Evolutionary conservation across 2,888 invertebrate species (phyloP), one percentile per base, ranked within the genome.

Genomic region (Eudemis profundana): DNA sequence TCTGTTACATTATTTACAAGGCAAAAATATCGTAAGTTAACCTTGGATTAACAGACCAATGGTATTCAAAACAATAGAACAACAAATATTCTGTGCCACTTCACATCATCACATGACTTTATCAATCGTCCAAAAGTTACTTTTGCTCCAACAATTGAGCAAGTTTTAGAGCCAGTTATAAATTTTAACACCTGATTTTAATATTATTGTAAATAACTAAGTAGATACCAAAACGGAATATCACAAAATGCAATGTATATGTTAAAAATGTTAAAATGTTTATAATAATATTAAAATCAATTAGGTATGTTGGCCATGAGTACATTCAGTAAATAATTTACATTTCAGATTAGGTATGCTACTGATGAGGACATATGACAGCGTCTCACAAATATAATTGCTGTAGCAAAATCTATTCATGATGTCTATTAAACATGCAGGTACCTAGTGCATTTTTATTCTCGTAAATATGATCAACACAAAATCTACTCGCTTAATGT

Each of bases 1-100:
- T 40, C 10, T 46, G 46, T 40, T 19, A 40, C 29, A 15, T 53
- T 57, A 64, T 64, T 51, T 64, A 64, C 51, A 64, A 17, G 7
- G 12, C n/a, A 33, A 38, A 44, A 36, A 51, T 44, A 49, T 33
- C 15, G 54, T 57, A 42, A n/a, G 23, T 56, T 12, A 60, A 53
- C 38, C 29, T 63, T 60, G 51, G 15, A 47, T 40, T 38, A 27
- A 19, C 27, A 50, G 15, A 36, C 27, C 19, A 38, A 54, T 19
- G 27, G 19, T 47, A 51, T 42, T 46, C 23, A 40, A 15, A 38
- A 54, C 27, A 54, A 38, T 33, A n/a, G 42, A 42, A 17, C 56
- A 57, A 36, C 23, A 14, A 21, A 33, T 3, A 5, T 19, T 15
- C 12, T 51, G 21, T n/a, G n/a, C n/a, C n/a, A n/a, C n/a, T n/a